Base-by-base conservation (phyloP, 2,797 vertebrate species). In the Monodelphis domestica region DNA sequence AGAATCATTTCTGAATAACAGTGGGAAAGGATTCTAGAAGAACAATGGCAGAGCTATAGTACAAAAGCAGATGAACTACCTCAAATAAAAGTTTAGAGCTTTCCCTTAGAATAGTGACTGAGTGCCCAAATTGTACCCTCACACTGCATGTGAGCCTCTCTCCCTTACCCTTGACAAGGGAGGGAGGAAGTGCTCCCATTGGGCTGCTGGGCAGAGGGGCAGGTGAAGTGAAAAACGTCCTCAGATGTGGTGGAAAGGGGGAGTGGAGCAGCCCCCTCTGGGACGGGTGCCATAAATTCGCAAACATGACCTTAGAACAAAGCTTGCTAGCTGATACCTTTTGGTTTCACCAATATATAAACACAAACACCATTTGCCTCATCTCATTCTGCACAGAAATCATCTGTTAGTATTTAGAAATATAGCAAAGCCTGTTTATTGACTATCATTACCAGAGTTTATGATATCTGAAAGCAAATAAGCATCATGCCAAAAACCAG, bases 361-460 rank as follows among this genome's bases (percentile, higher is more conserved):
- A 91, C 2, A 38, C 29, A 56, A 17, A 90, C 10, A 54, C 6
- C 52, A 45, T 53, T 91, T 51, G 84, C 92, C 87, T 91, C 51
- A 87, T 87, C 90, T 88, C 29, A 11, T 88, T 30, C 56, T 53
- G 53, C 9, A 29, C 7, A 91, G 53, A 78, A 91, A 63, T 45
- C 90, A 88, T 33, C 45, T 91, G 14, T 63, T 94, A 91, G 54
- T 5, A 56, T 87, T 53, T 21, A 53, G 88, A 84, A 88, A 88
- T 26, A 87, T n/a, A 51, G 89, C 54, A 94, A 84, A 93, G 93
- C 90, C 53, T 92, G 29, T 90, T 97, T 95, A 96, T 30, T 91
- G 94, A 70, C 88, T 94, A 89, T 89, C 94, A 96, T 91, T 78
- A 95, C 54, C 91, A 95, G 5, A n/a, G 88, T 89, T 92, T 96